These are phyloP conservation scores for Dolichallabes microphthalmus DNA, from an alignment of 2,113 vertebrate genomes.

Conservation along the genomic window DNA sequence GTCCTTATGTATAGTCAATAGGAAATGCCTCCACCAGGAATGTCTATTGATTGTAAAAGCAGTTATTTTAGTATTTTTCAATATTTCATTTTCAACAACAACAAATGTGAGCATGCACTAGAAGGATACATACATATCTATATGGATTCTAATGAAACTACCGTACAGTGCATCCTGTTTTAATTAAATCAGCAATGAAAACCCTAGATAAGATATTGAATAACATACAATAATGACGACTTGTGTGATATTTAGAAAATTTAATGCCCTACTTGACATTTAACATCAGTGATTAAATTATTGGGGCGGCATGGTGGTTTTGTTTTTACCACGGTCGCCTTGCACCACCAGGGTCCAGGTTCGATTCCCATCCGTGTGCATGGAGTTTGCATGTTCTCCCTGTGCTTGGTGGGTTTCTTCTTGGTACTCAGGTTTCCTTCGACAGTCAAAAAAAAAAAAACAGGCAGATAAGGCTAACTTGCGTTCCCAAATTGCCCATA, in stretches of 20 bases:
- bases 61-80: neutral
- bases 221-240: neutral
- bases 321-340: no score
- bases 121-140: no score
- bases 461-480: no score
- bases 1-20: neutral
- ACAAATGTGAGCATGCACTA: neutral
- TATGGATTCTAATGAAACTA: no score
- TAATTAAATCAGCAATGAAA: neutral
- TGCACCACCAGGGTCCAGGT: no score
- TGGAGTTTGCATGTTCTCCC: no score
- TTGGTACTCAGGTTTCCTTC: no score
- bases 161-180: neutral
- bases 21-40: conserved; percentile 6
- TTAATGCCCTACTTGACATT: neutral
- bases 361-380: no score
- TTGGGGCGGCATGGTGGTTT: no score
- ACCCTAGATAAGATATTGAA: neutral
- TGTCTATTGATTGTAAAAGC: conserved; percentile 14
- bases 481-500: no score
- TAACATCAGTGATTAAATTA: neutral
- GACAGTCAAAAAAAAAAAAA: no score
- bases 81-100: neutral
- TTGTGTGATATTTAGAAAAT: neutral
- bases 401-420: no score